These are phyloP conservation scores for Cerceris ruficornis DNA, from an alignment of 2,888 invertebrate genomes.

Conservation along the genomic window DNA sequence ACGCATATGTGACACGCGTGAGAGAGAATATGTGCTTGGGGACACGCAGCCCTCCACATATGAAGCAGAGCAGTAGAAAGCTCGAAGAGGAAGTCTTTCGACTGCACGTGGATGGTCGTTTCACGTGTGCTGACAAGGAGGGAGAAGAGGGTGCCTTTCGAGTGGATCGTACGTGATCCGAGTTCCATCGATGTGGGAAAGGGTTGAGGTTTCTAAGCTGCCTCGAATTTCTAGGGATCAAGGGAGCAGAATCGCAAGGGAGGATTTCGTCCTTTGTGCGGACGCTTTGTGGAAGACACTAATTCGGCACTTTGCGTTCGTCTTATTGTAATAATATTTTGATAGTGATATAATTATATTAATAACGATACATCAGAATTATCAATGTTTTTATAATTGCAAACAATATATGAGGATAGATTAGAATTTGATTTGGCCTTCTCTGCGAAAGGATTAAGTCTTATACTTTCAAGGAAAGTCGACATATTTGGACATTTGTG, in stretches of 20 bases:
- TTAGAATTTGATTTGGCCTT: no score
- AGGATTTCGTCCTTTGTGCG: conserved; percentile 21
- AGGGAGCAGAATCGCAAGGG: conserved; percentile 64
- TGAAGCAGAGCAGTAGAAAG: conserved; percentile 77
- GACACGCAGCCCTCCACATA: conserved; percentile 78
- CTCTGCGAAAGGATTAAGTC: no score
- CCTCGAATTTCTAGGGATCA: conserved; percentile 73
- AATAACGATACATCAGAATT: no score
- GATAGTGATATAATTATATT: no score
- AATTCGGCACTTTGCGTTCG: not conserved
- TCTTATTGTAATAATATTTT: no score
- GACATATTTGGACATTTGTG: no score
- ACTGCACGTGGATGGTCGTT: conserved; percentile 21
- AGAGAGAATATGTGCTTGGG: conserved; percentile 72
- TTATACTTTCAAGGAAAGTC: no score
- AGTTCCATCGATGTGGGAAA: conserved; percentile 46
- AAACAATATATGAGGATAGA: no score
- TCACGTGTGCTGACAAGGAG: conserved; percentile 43
- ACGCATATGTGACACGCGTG: conserved; percentile 53
- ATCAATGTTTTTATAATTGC: no score
- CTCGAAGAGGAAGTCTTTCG: conserved; percentile 69
- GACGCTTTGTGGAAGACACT: conserved; percentile 2
- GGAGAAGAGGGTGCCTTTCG: conserved; percentile 40
- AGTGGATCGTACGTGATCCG: conserved; percentile 18
- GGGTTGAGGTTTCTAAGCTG: conserved; percentile 73